Conservation (phyloP, 2,888 invertebrate species). For the Tanytarsus gracilentus region DNA sequence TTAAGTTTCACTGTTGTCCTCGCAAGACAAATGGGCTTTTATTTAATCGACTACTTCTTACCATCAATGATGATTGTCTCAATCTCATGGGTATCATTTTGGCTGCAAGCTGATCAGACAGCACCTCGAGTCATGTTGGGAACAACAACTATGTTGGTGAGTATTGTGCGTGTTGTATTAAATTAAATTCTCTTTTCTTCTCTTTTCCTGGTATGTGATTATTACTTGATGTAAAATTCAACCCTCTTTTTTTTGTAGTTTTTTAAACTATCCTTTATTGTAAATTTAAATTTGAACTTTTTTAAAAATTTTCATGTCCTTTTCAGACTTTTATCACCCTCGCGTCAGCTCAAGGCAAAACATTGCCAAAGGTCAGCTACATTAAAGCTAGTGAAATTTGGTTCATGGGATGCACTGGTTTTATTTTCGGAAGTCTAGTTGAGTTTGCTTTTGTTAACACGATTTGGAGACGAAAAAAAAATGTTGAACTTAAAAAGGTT, state of each 20-base stretch:
- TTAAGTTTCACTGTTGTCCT: slow-evolving; percentile 69
- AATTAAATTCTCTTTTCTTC: no score
- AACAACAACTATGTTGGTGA: slow-evolving; percentile 37
- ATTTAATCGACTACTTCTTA: slow-evolving; percentile 79
- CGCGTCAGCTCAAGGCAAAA: slow-evolving; percentile 75
- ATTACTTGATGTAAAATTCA: no score
- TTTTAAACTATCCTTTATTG: no score
- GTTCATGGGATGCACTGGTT: slow-evolving; percentile 76
- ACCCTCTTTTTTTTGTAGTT: no score
- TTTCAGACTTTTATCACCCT: slow-evolving; percentile 83
- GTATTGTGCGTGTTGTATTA: no score
- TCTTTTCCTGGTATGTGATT: no score
- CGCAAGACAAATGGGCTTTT: slow-evolving; percentile 74
- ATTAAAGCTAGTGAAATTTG: slow-evolving; percentile 85
- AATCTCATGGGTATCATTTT: slow-evolving; percentile 83
- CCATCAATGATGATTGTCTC: slow-evolving; percentile 79
- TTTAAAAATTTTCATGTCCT: no score
- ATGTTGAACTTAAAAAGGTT: slow-evolving; percentile 41
- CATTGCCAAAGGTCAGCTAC: slow-evolving; percentile 79
- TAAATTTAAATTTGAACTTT: no score
- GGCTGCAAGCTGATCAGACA: slow-evolving; percentile 78
- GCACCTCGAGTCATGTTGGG: slow-evolving; percentile 74
- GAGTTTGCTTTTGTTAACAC: slow-evolving; percentile 86
- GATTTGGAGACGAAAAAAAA: slow-evolving; percentile 69
- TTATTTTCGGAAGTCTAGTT: slow-evolving; percentile 75